Base-by-base conservation (phyloP, 2,797 vertebrate species). In the Sebastes vulpes region DNA sequence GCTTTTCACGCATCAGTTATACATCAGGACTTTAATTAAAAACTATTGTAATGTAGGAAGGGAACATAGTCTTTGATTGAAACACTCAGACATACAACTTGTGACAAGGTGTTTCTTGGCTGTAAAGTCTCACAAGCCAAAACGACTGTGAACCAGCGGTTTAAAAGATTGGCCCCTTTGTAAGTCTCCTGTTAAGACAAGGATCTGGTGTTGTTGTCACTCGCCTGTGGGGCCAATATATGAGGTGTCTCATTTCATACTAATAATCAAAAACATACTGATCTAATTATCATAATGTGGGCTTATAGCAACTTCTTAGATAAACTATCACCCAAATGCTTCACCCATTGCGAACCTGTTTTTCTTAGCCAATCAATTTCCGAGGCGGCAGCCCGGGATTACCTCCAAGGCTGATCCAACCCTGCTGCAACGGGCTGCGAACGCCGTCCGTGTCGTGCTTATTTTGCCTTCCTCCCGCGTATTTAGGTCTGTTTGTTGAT, bases 291-390 rank as follows among this genome's bases (percentile, higher is more conserved):
- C 79, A 83, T 82, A 79, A 89, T 81, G 73, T 91, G 65, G 23
- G 81, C 82, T 86, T 85, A 89, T 68, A 60, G 82, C 72, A 72
- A 84, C 86, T 73, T 86, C 83, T 84, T 79, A 82, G 82, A 87
- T 90, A 93, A 94, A 86, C 82, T 81, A 83, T 83, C 75, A 42
- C 23, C 72, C 54, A 72, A 85, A 81, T 42, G 82, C 85, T 77
- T 86, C 56, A 35, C 77, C 84, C 74, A 20, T 59, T 16, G 42
- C 25, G 52, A 70, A 81, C 79, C 74, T 93, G 89, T 92, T 95
- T 92, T 92, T 91, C 80, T 95, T 91, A 85, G 84, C 87, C 91
- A 94, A 92, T 95, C 93, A 94, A 93, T 95, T 94, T 94, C 93
- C 92, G 77, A 69, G 75, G 88, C 73, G 53, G 91, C 90, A 69